These are phyloP conservation scores for Nicator chloris DNA, from an alignment of 2,113 vertebrate genomes.

Conservation along the genomic window DNA sequence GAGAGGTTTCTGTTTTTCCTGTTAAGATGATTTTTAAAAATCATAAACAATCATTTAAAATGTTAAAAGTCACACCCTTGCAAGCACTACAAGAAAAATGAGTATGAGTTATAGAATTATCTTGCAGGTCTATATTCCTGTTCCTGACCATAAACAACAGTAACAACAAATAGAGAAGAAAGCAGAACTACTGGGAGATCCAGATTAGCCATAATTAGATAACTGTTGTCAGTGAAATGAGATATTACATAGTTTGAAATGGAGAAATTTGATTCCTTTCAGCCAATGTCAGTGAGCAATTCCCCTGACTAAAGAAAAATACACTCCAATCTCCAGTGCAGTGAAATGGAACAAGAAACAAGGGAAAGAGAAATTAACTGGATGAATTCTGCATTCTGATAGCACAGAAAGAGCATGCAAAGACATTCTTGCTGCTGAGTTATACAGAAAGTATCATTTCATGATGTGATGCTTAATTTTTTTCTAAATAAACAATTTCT, in stretches of 20 bases:
- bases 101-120: background rate
- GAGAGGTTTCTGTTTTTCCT: background rate
- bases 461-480: background rate
- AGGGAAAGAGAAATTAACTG: background rate
- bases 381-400: background rate
- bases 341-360: background rate
- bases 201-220: slow-evolving; percentile 23
- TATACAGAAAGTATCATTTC: background rate
- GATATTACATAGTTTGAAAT: background rate
- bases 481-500: background rate
- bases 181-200: background rate
- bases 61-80: background rate
- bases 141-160: background rate
- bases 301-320: background rate
- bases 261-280: slow-evolving; percentile 15
- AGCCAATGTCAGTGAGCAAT: background rate
- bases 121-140: background rate
- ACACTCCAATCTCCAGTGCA: background rate
- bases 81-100: background rate
- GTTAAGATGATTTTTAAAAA: background rate
- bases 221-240: slow-evolving; percentile 11
- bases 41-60: background rate
- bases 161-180: background rate
- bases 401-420: background rate
- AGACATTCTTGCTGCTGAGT: background rate